Evolutionary conservation across 1,140 invertebrate genomes (phyloP).

Genomic region (Cephus cinctus): DNA sequence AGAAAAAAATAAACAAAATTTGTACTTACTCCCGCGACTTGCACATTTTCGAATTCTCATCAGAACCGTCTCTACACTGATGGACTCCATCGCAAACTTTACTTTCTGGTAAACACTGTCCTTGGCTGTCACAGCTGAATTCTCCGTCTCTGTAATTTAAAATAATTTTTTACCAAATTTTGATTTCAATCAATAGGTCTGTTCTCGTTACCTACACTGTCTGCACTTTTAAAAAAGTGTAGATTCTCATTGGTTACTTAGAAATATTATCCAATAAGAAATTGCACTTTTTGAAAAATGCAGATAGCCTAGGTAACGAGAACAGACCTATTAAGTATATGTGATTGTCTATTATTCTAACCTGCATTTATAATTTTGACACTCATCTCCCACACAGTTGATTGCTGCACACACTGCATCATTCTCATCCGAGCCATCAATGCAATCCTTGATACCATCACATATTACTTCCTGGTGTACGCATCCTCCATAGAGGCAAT

Average conservation of each 20-base stretch:
- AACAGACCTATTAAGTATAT: neutral
- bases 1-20: neutral
- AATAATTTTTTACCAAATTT: neutral
- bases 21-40: constrained; percentile 21
- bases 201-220: too few species aligned
- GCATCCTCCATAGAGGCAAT: constrained; percentile 64
- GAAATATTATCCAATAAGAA: too few species aligned
- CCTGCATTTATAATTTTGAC: constrained; percentile 26
- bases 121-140: constrained; percentile 43
- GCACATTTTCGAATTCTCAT: constrained; percentile 60
- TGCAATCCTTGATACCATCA: constrained; percentile 65
- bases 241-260: too few species aligned
- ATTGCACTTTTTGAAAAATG: too few species aligned
- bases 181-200: neutral
- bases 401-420: constrained; percentile 18
- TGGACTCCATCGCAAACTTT: constrained; percentile 62
- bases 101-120: constrained; percentile 57
- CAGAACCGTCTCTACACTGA: constrained; percentile 72
- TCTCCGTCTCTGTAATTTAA: constrained; percentile 18
- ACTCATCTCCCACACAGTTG: constrained; percentile 25
- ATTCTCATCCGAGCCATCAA: constrained; percentile 61
- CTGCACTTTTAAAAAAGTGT: too few species aligned
- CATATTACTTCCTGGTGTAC: constrained; percentile 63
- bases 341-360: constrained; percentile 5
- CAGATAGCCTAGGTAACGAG: too few species aligned